phyloP scores from a whole-genome alignment of 2,888 invertebrate genomes.

The Eueremaeus valkanovi region DNA sequence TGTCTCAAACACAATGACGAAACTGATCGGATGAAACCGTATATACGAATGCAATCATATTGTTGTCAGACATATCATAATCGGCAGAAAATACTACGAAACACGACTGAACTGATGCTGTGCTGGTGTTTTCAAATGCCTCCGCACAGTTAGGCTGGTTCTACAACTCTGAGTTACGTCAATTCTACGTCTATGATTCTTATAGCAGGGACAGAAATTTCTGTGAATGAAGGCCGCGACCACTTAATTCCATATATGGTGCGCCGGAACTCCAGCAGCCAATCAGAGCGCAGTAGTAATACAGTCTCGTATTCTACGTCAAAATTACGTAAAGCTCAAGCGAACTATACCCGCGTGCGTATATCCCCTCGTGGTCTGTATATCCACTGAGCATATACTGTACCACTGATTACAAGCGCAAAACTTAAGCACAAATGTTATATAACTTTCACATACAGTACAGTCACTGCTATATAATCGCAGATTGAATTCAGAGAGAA shows the following conservation, averaged over 20 bases:
- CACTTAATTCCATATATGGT: conserved; percentile 47
- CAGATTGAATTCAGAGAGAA: not conserved
- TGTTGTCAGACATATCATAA: too few species aligned
- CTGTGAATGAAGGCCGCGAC: conserved; percentile 47
- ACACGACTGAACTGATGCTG: too few species aligned
- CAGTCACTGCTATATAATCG: too few species aligned
- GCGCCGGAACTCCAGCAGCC: conserved; percentile 46
- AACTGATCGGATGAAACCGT: too few species aligned
- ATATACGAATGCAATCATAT: too few species aligned
- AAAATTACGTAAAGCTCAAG: conserved; percentile 42
- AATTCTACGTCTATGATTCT: conserved; percentile 30
- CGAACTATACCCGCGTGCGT: conserved; percentile 18
- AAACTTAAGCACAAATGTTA: not conserved
- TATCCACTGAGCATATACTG: not conserved
- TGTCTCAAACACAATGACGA: too few species aligned
- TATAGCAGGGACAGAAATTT: conserved; percentile 6
- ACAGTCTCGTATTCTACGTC: conserved; percentile 41
- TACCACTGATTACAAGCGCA: not conserved
- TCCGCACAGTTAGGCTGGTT: conserved; percentile 12
- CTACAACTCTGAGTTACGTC: conserved; percentile 36
- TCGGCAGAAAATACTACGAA: too few species aligned
- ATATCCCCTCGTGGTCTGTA: conserved; percentile 26
- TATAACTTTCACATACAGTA: not conserved
- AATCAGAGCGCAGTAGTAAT: conserved; percentile 42
- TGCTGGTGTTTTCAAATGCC: too few species aligned